Base-by-base conservation (phyloP, 2,888 invertebrate species). In the Pheosia tremula region DNA sequence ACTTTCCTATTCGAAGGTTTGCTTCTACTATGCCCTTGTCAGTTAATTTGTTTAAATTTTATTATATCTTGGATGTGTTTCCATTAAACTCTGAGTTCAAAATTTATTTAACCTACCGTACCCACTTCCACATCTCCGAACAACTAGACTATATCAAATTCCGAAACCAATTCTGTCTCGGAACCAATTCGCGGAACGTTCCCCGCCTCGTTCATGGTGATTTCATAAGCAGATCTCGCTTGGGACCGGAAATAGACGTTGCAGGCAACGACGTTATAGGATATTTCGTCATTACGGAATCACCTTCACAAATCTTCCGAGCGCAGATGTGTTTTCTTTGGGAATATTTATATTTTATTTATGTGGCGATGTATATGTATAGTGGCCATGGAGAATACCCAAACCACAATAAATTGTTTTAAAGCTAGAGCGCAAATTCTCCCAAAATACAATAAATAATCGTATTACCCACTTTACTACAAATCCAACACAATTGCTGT, bases 141-240 rank as follows among this genome's bases (percentile, higher is more conserved):
- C 71, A 77, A 75, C 64, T 77, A 75, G 75, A 69, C 69, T 72
- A 75, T 68, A 69, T 69, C 75, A 61, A 75, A 75, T 75, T 60
- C 60, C 59, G 61, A 60, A 61, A 63, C 67, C 53, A 53, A 37
- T 53, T 53, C 49, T 43, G 54, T 62, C 61, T 62, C 47, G 66
- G 68, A 63, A 74, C 71, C 10, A 64, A 74, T 75, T 72, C 60
- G 67, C 58, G 64, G 72, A 68, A 66, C 66, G 60, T 70, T 57
- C 60, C 55, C 63, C 67, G 47, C 63, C 47, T 60, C 66, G 63
- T 61, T 66, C 66, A 63, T 67, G 68, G 74, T 77, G 71, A 75
- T 77, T 77, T 77, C 67, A 77, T 77, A 71, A 72, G 67, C 73
- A 72, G 64, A 58, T 61, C 53, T 41, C 38, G 65, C 49, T 56